These are phyloP conservation scores for Microplitis mediator DNA, from an alignment of 1,140 invertebrate genomes.

Conservation along the genomic window DNA sequence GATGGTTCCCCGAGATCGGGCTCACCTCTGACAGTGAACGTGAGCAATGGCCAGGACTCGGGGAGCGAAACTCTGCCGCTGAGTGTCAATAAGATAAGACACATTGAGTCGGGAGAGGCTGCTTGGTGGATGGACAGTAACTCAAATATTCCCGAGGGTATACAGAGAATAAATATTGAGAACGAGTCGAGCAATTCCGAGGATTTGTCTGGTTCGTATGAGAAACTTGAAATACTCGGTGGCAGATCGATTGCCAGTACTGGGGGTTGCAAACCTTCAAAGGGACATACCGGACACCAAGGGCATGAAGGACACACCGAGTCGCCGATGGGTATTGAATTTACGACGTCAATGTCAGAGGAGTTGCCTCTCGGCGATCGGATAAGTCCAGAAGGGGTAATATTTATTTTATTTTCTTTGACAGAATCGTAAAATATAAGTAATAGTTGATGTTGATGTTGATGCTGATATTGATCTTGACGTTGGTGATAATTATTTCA, in stretches of 20 bases:
- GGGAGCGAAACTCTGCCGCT: conserved; percentile 36
- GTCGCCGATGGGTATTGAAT: conserved; percentile 51
- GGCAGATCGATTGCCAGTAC: conserved; percentile 28
- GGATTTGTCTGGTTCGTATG: conserved; percentile 54
- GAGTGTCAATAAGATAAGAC: conserved; percentile 59
- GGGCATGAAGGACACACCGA: conserved; percentile 6
- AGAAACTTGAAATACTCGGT: conserved; percentile 47
- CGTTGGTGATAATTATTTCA: too few species aligned
- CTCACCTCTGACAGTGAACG: background rate
- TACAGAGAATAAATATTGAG: conserved; percentile 48
- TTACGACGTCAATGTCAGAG: conserved; percentile 40
- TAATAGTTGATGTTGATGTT: too few species aligned
- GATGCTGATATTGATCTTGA: too few species aligned
- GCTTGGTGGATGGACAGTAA: conserved; percentile 67
- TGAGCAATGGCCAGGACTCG: conserved; percentile 28
- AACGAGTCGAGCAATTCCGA: conserved; percentile 49
- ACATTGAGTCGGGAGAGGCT: conserved; percentile 69
- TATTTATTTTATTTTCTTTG: conserved; percentile 25
- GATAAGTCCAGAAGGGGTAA: conserved; percentile 76
- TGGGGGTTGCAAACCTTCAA: background rate
- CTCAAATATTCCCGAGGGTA: conserved; percentile 59
- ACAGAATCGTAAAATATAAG: too few species aligned
- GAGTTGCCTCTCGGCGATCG: conserved; percentile 68
- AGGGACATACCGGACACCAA: too few species aligned
- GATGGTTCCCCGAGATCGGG: conserved; percentile 11